These are phyloP conservation scores for Hyposoter didymator DNA, from an alignment of 2,888 invertebrate genomes.

Conservation along the genomic window DNA sequence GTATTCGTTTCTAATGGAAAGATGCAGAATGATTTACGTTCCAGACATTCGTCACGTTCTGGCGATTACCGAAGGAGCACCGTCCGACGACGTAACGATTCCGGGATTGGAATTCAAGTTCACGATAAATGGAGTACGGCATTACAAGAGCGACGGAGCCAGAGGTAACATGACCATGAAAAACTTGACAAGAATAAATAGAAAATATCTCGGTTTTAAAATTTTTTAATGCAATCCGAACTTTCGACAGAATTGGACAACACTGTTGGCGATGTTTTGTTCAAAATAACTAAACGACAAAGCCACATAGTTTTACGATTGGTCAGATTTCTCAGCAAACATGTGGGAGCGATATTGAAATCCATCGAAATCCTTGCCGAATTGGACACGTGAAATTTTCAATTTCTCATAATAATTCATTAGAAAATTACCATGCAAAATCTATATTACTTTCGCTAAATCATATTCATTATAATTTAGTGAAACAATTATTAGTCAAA, in stretches of 20 bases:
- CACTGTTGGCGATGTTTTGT: slow-evolving; percentile 91
- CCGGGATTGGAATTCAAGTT: slow-evolving; percentile 91
- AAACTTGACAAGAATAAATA: neutral
- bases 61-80: slow-evolving; percentile 87
- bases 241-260: slow-evolving; percentile 88
- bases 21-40: slow-evolving; percentile 89
- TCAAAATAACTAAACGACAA: slow-evolving; percentile 92
- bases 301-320: slow-evolving; percentile 90
- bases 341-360: slow-evolving; percentile 86
- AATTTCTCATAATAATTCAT: neutral
- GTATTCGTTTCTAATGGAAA: slow-evolving; percentile 88
- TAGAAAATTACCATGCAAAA: neutral
- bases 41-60: slow-evolving; percentile 93
- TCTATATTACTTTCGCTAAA: neutral
- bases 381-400: slow-evolving; percentile 88
- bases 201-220: no score
- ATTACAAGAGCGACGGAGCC: slow-evolving; percentile 90
- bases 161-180: slow-evolving; percentile 84
- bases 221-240: neutral
- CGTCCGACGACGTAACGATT: slow-evolving; percentile 86
- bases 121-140: slow-evolving; percentile 87
- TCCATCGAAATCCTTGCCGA: slow-evolving; percentile 88
- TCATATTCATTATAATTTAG: neutral
- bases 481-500: neutral
- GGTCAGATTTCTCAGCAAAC: slow-evolving; percentile 87